These are phyloP conservation scores for Lepisosteus oculatus DNA, from an alignment of 2,113 vertebrate genomes.

Conservation along the genomic window DNA sequence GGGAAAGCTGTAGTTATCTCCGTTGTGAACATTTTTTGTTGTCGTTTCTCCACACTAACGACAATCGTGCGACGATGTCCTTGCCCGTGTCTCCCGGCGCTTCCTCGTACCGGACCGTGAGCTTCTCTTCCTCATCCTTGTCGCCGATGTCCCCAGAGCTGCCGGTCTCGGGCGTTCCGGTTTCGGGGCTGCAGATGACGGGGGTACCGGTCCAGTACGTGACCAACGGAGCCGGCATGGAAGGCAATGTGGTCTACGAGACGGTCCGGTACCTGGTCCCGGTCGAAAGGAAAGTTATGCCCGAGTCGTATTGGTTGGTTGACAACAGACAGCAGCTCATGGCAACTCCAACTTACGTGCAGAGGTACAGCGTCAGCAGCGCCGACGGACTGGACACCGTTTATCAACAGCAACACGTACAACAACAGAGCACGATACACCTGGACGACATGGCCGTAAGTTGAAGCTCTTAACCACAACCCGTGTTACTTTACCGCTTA, in stretches of 20 bases:
- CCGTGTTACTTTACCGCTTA: too few species aligned
- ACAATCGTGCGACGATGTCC: conserved; percentile 43
- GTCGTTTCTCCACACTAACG: too few species aligned
- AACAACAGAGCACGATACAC: too few species aligned
- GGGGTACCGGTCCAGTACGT: conserved; percentile 27
- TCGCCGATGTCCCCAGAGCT: conserved; percentile 9
- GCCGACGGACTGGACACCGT: conserved; percentile 23
- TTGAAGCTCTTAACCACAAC: too few species aligned
- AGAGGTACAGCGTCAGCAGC: conserved; percentile 22
- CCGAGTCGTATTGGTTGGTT: conserved; percentile 32
- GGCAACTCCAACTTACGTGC: conserved; percentile 16
- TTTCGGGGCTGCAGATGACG: too few species aligned
- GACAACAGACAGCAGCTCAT: conserved; percentile 26
- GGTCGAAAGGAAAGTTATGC: conserved; percentile 29
- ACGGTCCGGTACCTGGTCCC: conserved; percentile 47
- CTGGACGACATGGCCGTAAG: too few species aligned
- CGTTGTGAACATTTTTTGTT: too few species aligned
- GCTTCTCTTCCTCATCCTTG: conserved; percentile 26
- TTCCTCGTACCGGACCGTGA: conserved; percentile 47
- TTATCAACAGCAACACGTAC: conserved; percentile 6
- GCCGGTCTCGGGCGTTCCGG: too few species aligned
- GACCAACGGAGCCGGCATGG: conserved; percentile 28
- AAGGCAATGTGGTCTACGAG: conserved; percentile 33
- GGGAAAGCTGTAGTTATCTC: too few species aligned
- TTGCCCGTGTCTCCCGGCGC: conserved; percentile 26